These are phyloP conservation scores for Nomada ruficornis DNA, from an alignment of 2,888 invertebrate species.

Conservation along the genomic window DNA sequence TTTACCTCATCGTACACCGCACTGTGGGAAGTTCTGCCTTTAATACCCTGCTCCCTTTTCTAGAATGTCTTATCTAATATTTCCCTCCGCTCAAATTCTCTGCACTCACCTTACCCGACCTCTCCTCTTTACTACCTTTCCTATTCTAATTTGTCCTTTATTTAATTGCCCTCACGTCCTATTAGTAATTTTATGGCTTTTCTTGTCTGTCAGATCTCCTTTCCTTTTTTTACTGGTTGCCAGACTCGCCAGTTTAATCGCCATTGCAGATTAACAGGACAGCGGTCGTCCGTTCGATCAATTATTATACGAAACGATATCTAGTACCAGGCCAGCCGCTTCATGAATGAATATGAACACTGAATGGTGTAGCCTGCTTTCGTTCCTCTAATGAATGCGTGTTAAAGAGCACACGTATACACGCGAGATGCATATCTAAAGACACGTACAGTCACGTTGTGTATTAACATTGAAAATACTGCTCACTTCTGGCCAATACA, in stretches of 20 bases:
- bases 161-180: background rate
- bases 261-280: background rate
- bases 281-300: slow-evolving; percentile 13
- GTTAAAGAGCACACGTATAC: slow-evolving; percentile 32
- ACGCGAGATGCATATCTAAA: slow-evolving; percentile 52
- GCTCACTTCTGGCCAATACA: background rate
- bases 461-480: slow-evolving; percentile 24
- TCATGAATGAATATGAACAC: slow-evolving; percentile 42
- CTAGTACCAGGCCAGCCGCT: slow-evolving; percentile 12
- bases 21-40: background rate
- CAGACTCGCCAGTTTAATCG: background rate
- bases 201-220: too few species aligned
- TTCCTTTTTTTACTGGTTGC: too few species aligned
- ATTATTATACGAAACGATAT: slow-evolving; percentile 46
- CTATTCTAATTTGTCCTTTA: background rate
- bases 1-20: background rate
- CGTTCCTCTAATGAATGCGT: slow-evolving; percentile 43
- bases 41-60: background rate
- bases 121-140: background rate
- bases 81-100: background rate
- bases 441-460: slow-evolving; percentile 4
- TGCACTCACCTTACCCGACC: background rate
- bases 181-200: too few species aligned
- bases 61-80: background rate
- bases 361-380: slow-evolving; percentile 37